Evolutionary conservation across 2,113 vertebrate species (phyloP).

Genomic region (Manacus vitellinus): DNA sequence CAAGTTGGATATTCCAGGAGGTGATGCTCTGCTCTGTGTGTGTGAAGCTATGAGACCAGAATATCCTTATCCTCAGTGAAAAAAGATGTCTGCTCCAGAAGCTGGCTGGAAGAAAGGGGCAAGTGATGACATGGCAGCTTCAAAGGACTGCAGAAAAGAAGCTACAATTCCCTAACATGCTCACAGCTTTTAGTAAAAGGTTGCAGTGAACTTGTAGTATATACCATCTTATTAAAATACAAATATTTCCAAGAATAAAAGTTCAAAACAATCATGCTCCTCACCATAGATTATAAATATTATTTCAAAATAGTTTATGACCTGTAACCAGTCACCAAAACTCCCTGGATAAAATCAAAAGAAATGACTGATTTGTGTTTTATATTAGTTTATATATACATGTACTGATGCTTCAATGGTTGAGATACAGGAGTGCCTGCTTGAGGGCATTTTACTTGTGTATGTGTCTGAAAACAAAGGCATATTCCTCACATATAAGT

Average conservation of each 20-base stretch:
- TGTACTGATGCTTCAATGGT: not conserved
- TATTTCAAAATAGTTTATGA: not conserved
- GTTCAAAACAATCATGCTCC: not conserved
- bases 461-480: not conserved
- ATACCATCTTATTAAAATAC: not conserved
- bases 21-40: not conserved
- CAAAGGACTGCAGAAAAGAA: not conserved
- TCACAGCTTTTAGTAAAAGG: not conserved
- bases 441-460: not conserved
- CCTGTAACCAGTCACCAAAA: not conserved
- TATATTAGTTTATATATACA: not conserved
- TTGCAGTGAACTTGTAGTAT: not conserved
- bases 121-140: not conserved
- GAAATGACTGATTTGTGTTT: not conserved
- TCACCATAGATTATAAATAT: not conserved
- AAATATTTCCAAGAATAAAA: not conserved
- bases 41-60: not conserved
- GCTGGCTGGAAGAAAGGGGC: not conserved
- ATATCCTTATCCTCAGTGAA: not conserved
- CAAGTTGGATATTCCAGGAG: not conserved
- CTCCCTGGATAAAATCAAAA: not conserved
- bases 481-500: not conserved
- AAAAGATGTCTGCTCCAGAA: slow-evolving; percentile 12
- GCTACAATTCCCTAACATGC: not conserved
- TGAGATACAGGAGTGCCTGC: not conserved